phyloP scores from a whole-genome alignment of 2,113 vertebrate species.

The Fregata magnificens region DNA sequence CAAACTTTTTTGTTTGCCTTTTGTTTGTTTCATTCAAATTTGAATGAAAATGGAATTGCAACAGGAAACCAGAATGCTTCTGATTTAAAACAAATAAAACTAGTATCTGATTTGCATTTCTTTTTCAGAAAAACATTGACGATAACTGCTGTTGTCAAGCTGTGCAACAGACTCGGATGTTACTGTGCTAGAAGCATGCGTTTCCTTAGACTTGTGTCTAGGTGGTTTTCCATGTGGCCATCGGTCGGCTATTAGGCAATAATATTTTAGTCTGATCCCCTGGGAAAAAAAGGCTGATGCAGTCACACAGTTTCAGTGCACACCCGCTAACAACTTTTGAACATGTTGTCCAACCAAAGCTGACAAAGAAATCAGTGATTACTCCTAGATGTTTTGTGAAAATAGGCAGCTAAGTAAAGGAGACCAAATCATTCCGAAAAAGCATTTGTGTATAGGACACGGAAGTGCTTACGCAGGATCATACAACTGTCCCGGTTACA shows the following conservation, averaged over 20 bases:
- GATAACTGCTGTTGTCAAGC: neutral
- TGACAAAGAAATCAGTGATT: neutral
- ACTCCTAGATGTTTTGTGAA: neutral
- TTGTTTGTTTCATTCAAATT: no score
- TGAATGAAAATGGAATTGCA: neutral
- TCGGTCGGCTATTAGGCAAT: neutral
- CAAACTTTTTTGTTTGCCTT: neutral
- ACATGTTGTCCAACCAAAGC: accelerated
- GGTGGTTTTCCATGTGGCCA: neutral
- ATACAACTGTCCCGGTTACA: neutral
- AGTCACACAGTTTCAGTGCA: neutral
- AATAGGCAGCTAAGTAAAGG: neutral
- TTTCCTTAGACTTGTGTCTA: neutral
- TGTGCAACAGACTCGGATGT: neutral
- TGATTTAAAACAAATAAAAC: neutral
- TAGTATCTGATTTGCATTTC: neutral
- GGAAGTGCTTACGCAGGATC: neutral
- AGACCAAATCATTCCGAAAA: neutral
- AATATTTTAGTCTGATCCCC: neutral
- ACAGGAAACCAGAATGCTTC: neutral
- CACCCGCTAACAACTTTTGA: neutral
- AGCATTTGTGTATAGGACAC: neutral
- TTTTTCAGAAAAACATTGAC: neutral
- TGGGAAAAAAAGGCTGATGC: neutral
- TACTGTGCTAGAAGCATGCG: neutral